These are phyloP conservation scores for Cephus nigrinus DNA, from an alignment of 2,888 invertebrate species.

Conservation along the genomic window DNA sequence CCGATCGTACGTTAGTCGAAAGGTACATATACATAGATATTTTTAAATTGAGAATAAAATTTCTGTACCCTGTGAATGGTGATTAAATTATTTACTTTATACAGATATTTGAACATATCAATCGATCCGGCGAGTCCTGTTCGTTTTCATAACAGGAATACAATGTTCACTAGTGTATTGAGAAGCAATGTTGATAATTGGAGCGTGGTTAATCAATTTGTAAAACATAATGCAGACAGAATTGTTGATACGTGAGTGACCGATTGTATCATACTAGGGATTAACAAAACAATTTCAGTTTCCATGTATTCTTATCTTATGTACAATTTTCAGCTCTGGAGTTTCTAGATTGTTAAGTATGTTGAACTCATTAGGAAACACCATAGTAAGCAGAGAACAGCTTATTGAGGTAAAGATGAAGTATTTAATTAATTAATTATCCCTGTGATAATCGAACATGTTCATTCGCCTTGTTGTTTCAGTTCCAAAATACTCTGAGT, in stretches of 20 bases:
- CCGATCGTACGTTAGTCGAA: constrained; percentile 68
- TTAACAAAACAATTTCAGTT: background rate
- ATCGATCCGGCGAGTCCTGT: background rate
- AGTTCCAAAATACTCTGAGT: background rate
- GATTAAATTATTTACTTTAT: background rate
- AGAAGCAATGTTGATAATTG: background rate
- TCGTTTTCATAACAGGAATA: background rate
- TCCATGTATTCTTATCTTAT: background rate
- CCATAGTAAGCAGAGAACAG: background rate
- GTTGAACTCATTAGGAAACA: background rate
- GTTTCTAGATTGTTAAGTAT: background rate
- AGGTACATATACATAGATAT: constrained; percentile 59
- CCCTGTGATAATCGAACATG: background rate
- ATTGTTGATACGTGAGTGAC: background rate
- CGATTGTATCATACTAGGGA: background rate
- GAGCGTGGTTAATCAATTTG: background rate
- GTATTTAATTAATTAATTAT: background rate
- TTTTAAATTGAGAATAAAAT: background rate
- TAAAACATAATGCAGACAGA: background rate
- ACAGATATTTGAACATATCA: background rate
- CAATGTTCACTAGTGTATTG: constrained; percentile 30
- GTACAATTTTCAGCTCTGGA: background rate
- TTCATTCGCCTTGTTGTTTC: background rate
- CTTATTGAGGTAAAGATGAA: background rate
- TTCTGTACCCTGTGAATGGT: background rate